Evolutionary conservation across 2,113 vertebrate genomes (phyloP), one percentile per base, ranked within the genome.

Genomic region (Carassius gibelio): DNA sequence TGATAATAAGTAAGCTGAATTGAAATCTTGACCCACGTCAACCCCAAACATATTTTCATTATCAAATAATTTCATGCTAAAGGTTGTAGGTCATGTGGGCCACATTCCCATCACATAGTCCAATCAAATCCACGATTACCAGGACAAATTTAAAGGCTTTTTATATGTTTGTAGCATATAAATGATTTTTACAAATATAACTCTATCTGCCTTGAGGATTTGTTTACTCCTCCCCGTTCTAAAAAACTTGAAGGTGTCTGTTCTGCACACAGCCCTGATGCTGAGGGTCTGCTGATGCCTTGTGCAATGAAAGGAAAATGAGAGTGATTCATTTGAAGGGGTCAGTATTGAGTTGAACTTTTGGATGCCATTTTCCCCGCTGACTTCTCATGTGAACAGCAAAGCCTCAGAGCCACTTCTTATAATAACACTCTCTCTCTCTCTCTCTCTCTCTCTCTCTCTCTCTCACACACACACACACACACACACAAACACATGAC

Each of bases 281-380:
- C 45, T 71, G 57, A 61, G 59, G 79, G 78, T 36, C 45, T 64
- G n/a, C 55, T 86, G 85, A 55, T 55, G 68, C 57, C 74, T 75
- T 76, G 71, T 83, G 68, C 38, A 68, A 75, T 26, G 48, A 68
- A 36, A 36, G 30, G 26, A 21, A 85, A 82, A 71, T 74, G 64
- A 55, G 45, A 71, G 45, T 89, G 88, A 85, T 87, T 89, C 75
- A 83, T 87, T 75, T 30, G 36, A 26, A 62, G 48, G 62, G 88
- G 86, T 89, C 88, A 85, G 75, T 81, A 81, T 81, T 84, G 81
- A 87, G 69, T 77, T 84, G 83, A 89, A 83, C 86, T 72, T 72
- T 8, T 86, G 64, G 68, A 81, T 57, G 69, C 52, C 64, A 75
- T 75, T 81, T 64, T 81, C 50, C 84, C 30, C 71, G 71, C 81